Evolutionary conservation across 2,113 vertebrate genomes (phyloP).

Genomic region (Lepidiolamprologus cunningtoni): DNA sequence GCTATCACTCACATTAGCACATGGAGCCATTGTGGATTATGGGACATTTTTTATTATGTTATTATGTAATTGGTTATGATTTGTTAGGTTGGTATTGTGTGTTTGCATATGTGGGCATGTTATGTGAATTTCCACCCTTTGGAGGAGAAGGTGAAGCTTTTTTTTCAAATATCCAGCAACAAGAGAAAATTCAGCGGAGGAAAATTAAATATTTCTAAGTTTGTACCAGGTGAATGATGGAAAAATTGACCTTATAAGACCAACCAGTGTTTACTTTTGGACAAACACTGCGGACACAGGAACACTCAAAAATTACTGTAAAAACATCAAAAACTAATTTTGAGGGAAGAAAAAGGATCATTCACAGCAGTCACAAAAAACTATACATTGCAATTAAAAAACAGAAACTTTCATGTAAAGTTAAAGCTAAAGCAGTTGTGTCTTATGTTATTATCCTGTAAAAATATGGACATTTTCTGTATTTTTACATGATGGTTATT

Average conservation of each 20-base stretch:
- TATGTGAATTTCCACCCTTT: not conserved
- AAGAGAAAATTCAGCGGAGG: not conserved
- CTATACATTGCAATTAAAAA: not conserved
- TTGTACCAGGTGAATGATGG: not conserved
- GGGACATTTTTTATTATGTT: not conserved
- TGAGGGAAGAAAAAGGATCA: not conserved
- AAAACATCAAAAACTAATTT: not conserved
- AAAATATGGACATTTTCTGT: not conserved
- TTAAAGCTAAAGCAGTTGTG: not conserved
- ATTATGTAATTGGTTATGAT: not conserved
- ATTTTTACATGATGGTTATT: not conserved
- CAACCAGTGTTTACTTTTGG: not conserved
- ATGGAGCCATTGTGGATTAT: not conserved
- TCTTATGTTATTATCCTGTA: not conserved
- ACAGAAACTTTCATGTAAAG: not conserved
- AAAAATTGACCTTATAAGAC: not conserved
- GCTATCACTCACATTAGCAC: not conserved
- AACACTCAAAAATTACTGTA: not conserved
- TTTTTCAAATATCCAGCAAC: not conserved
- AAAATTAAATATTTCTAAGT: not conserved
- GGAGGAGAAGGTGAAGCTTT: not conserved
- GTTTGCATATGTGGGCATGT: not conserved
- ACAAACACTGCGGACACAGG: not conserved
- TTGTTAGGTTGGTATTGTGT: not conserved
- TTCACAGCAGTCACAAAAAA: not conserved